Evolutionary conservation across 2,888 invertebrate genomes (phyloP).

Genomic region (Ametastegia equiseti): DNA sequence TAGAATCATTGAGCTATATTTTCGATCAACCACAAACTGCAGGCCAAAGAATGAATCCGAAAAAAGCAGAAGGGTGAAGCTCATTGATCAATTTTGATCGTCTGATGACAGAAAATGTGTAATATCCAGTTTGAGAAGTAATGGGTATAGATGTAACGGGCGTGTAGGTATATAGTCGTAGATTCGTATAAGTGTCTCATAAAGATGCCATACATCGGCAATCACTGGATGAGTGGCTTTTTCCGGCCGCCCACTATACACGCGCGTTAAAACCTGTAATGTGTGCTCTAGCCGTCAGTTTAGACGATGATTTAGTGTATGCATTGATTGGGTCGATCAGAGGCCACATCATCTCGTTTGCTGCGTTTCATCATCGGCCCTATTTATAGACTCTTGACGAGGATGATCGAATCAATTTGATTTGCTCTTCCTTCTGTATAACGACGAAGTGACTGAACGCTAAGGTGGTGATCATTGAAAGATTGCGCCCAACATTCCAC

Average conservation of each 20-base stretch:
- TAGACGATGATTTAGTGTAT: constrained; percentile 76
- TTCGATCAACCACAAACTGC: background rate
- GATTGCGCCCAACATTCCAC: constrained; percentile 62
- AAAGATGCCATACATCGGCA: constrained; percentile 73
- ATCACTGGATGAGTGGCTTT: constrained; percentile 74
- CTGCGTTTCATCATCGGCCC: constrained; percentile 73
- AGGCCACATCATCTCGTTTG: constrained; percentile 75
- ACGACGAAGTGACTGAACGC: constrained; percentile 56
- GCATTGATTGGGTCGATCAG: constrained; percentile 76
- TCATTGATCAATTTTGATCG: background rate
- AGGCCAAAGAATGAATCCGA: background rate
- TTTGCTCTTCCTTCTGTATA: constrained; percentile 51
- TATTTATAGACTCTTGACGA: constrained; percentile 71
- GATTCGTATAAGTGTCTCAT: constrained; percentile 60
- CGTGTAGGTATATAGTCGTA: background rate
- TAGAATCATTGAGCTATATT: background rate
- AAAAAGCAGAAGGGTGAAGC: background rate
- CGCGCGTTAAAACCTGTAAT: constrained; percentile 63
- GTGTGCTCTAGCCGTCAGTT: constrained; percentile 73
- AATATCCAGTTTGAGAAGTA: background rate
- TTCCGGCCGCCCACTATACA: constrained; percentile 74
- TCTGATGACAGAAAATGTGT: background rate
- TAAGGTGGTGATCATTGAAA: constrained; percentile 61
- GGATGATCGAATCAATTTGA: constrained; percentile 72
- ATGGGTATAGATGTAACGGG: constrained; percentile 7